phyloP scores from a whole-genome alignment of 2,797 vertebrate species.

The Brachymystax lenok region DNA sequence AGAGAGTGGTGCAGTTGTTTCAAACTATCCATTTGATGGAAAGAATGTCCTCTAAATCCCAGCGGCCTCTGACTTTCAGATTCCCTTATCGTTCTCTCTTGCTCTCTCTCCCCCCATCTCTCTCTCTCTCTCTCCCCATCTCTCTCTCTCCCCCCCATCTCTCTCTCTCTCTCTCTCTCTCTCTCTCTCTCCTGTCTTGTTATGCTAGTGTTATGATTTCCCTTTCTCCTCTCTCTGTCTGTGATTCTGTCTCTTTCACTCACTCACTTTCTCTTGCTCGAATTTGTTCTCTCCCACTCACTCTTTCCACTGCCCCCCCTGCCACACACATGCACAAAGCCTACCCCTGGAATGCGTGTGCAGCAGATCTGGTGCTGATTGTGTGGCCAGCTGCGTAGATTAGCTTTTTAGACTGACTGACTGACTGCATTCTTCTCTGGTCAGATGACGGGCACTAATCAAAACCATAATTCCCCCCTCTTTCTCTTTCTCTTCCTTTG shows the following conservation, averaged over 20 bases:
- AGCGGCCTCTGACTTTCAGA: conserved; percentile 35
- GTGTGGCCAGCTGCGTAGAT: conserved; percentile 53
- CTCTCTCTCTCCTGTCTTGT: conserved; percentile 1
- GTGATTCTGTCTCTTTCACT: not conserved
- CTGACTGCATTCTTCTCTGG: conserved; percentile 60
- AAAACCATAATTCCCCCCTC: conserved; percentile 57
- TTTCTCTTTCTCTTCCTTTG: conserved; percentile 11
- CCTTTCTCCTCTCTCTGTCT: conserved; percentile 42
- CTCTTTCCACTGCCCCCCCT: too few species aligned
- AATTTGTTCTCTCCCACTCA: not conserved
- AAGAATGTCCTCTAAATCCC: conserved; percentile 42
- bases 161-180: conserved; percentile 10
- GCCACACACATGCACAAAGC: conserved; percentile 27
- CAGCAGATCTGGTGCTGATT: conserved; percentile 59
- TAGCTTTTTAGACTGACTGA: conserved; percentile 42
- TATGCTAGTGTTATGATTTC: conserved; percentile 9
- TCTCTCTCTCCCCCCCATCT: conserved; percentile 1
- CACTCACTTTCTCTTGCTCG: not conserved
- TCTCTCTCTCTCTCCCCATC: not conserved
- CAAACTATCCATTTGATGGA: conserved; percentile 47
- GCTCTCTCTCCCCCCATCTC: not conserved
- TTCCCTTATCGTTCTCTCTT: conserved; percentile 23
- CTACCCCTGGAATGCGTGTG: conserved; percentile 54
- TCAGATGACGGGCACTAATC: conserved; percentile 66
- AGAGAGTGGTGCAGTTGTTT: conserved; percentile 40